Base-by-base conservation (phyloP, 2,888 invertebrate species). In the Trichopoda pennipes region DNA sequence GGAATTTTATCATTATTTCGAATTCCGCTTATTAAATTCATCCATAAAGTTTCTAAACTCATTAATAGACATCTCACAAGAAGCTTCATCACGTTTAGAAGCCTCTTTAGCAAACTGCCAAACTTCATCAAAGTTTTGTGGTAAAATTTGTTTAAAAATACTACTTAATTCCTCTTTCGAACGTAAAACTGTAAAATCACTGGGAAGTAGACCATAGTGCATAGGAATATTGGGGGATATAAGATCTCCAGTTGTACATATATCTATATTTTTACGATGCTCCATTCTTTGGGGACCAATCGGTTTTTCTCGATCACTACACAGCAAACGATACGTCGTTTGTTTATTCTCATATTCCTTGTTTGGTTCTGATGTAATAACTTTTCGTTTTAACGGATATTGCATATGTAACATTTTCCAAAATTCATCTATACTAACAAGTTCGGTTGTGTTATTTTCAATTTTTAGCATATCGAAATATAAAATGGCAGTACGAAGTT, bases 291-390 rank as follows among this genome's bases (percentile, higher is more conserved):
- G 49, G 21, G 53, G 28, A 42, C 28, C 49, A 8, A 85, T 75
- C 6, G 76, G 49, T 58, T 87, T 89, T 0, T 60, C 4, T 0
- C 80, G 81, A 84, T 89, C 89, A 8, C 83, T 60, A 76, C 87
- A 90, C 28, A 90, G 53, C 12, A 85, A 28, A 0, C 88, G 85
- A 81, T 90, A 90, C 16, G 89, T 88, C 0, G 90, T 90, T 0
- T 86, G 85, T 73, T 87, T 86, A 19, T 86, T 84, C 4, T 84
- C 85, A 3, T 84, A 23, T 69, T 85, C 84, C 12, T 75, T 70
- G 3, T 86, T 84, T 66, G 81, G 47, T 0, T 72, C 82, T 0
- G 85, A 78, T 10, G 85, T 81, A 53, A 81, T 84, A 0, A 85
- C 85, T 4, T 64, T 85, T 12, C 79, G 83, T 1, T 88, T 88